phyloP scores from a whole-genome alignment of 2,113 vertebrate species.

The Ursus arctos region DNA sequence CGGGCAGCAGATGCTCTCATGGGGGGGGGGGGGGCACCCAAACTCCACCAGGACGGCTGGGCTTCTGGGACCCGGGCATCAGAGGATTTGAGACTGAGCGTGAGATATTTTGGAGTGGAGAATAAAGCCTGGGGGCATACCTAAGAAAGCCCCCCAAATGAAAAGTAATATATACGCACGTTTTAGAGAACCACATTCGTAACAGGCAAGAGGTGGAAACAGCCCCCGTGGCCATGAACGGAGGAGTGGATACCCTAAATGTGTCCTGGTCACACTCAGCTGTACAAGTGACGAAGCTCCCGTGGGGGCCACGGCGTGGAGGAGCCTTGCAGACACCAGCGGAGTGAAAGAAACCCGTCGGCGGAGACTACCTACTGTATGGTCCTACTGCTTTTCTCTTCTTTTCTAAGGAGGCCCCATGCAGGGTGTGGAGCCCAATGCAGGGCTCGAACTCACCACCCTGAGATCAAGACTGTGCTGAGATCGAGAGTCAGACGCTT shows the following conservation, averaged over 20 bases:
- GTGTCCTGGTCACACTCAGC: not conserved
- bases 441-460: not conserved
- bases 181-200: not conserved
- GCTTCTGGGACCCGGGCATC: not conserved
- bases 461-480: not conserved
- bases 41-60: not conserved
- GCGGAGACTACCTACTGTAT: fast-evolving
- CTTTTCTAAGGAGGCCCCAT: too few species aligned
- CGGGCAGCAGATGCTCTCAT: not conserved
- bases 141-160: not conserved
- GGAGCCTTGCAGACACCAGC: fast-evolving
- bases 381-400: not conserved
- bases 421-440: too few species aligned
- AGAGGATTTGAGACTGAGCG: not conserved
- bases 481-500: not conserved
- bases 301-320: fast-evolving
- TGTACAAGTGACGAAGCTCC: not conserved
- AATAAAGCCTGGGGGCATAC: not conserved
- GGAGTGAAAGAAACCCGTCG: not conserved
- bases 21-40: too few species aligned
- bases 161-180: not conserved
- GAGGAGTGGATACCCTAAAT: fast-evolving
- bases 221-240: not conserved
- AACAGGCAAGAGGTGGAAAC: not conserved
- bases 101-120: not conserved